phyloP scores from a whole-genome alignment of 1,140 invertebrate species.

The Zaprionus davidi region DNA sequence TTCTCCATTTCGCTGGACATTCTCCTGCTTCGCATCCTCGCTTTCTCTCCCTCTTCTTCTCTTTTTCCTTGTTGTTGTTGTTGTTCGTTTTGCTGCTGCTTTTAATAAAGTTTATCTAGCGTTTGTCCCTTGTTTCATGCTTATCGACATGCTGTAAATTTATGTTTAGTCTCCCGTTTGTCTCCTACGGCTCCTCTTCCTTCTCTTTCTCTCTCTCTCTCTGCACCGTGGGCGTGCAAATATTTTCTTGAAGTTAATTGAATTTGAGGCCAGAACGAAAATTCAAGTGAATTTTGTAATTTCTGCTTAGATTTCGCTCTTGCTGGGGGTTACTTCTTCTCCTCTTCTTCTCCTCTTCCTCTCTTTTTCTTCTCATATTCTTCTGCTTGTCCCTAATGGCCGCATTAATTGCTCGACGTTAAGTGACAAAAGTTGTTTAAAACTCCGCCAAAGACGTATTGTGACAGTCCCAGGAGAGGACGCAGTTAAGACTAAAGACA shows the following conservation, averaged over 20 bases:
- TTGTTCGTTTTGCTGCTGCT: conserved; percentile 55
- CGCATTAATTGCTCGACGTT: conserved; percentile 66
- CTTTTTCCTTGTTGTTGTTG: conserved; percentile 1
- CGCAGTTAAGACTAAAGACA: conserved; percentile 14
- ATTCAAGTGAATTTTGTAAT: conserved; percentile 71
- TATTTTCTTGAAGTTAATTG: conserved; percentile 83
- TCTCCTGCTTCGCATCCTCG: conserved; percentile 5
- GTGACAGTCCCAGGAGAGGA: conserved; percentile 37
- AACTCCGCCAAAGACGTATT: conserved; percentile 32
- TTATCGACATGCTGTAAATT: conserved; percentile 78
- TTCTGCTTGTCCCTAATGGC: conserved; percentile 53
- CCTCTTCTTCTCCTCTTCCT: background rate
- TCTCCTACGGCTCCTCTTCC: conserved; percentile 17
- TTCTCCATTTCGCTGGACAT: conserved; percentile 57
- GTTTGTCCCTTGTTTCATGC: conserved; percentile 78
- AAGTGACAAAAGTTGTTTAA: conserved; percentile 75
- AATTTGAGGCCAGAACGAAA: conserved; percentile 67
- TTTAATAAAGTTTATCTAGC: conserved; percentile 82
- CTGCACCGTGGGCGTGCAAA: conserved; percentile 72
- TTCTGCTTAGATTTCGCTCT: conserved; percentile 49
- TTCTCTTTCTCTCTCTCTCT: conserved; percentile 43
- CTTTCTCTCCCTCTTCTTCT: background rate
- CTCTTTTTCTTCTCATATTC: background rate
- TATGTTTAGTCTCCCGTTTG: conserved; percentile 65
- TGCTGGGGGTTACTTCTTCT: conserved; percentile 18